These are phyloP conservation scores for Cavia aperea DNA, from an alignment of 2,113 vertebrate genomes.

Conservation along the genomic window DNA sequence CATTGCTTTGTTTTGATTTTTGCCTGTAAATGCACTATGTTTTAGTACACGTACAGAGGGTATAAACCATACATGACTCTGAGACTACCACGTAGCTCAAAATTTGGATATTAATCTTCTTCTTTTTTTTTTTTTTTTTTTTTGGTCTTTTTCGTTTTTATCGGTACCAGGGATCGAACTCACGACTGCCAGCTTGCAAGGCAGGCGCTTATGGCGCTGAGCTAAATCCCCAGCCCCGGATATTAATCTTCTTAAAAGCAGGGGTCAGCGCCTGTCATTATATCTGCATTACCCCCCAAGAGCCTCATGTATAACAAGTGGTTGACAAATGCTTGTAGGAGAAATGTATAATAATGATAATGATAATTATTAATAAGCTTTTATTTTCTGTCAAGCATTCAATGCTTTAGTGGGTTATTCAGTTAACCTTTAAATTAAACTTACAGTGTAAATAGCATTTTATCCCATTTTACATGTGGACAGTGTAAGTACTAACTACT, in stretches of 20 bases:
- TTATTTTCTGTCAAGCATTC: background rate
- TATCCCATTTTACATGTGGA: background rate
- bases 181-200: too few relatives aligned
- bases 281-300: background rate
- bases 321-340: background rate
- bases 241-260: background rate
- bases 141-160: too few relatives aligned
- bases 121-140: background rate
- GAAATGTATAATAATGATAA: background rate
- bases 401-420: background rate
- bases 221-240: too few relatives aligned
- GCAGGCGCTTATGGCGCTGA: too few relatives aligned
- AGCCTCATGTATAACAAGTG: background rate
- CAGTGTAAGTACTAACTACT: background rate
- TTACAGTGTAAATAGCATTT: background rate
- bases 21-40: background rate
- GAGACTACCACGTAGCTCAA: background rate
- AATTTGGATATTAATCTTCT: background rate
- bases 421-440: slow-evolving; percentile 24
- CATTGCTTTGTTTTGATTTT: background rate
- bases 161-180: too few relatives aligned
- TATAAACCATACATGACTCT: background rate
- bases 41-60: background rate
- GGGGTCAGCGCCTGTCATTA: background rate
- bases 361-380: background rate